phyloP scores from a whole-genome alignment of 2,888 invertebrate genomes.

The Pimpla rufipes region DNA sequence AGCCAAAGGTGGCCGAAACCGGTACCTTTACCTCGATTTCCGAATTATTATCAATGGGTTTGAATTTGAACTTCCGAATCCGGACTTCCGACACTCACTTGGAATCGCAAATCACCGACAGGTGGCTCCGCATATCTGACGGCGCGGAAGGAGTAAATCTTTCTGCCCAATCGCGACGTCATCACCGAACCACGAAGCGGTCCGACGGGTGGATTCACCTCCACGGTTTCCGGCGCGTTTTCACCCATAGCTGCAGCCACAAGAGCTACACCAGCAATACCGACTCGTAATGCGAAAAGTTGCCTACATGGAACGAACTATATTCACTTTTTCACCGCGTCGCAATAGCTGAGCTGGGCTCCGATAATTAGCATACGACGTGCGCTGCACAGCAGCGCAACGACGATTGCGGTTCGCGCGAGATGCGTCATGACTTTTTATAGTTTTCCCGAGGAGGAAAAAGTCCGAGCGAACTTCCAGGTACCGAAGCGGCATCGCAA shows the following conservation, averaged over 20 bases:
- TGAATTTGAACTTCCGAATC: too few relatives aligned
- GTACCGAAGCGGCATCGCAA: too few relatives aligned
- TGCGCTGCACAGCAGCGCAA: neutral
- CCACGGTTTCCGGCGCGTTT: conserved; percentile 10
- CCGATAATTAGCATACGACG: neutral
- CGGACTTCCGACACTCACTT: conserved; percentile 68
- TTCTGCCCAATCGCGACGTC: conserved; percentile 73
- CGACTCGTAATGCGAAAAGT: conserved; percentile 24
- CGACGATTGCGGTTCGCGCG: neutral
- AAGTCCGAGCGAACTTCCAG: neutral
- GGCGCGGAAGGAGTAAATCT: conserved; percentile 77
- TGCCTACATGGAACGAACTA: too few relatives aligned
- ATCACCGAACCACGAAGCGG: conserved; percentile 74
- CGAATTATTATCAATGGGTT: too few relatives aligned
- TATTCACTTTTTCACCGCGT: too few relatives aligned
- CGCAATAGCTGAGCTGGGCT: too few relatives aligned
- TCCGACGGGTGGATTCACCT: conserved; percentile 71
- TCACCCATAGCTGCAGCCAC: neutral
- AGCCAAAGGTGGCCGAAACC: too few relatives aligned
- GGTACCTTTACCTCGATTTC: too few relatives aligned
- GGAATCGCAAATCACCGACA: conserved; percentile 73
- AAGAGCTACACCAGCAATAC: conserved; percentile 1
- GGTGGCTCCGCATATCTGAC: conserved; percentile 78
- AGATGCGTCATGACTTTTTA: neutral
- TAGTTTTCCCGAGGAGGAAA: neutral